These are phyloP conservation scores for Carpatolechia fugitivella DNA, from an alignment of 2,888 invertebrate species.

Conservation along the genomic window DNA sequence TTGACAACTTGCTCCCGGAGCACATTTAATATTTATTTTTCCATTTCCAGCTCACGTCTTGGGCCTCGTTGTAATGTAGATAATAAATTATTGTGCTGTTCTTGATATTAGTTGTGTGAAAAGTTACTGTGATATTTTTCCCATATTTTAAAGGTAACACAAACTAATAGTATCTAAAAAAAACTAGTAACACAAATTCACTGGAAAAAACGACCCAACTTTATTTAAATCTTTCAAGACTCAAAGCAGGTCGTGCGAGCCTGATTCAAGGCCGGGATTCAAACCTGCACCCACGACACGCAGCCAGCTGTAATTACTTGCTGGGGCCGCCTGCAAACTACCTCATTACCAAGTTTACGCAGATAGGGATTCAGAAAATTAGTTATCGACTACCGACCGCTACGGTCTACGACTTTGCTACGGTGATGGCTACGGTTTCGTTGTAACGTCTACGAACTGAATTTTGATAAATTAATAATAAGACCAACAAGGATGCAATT, in stretches of 20 bases:
- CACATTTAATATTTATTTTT: conserved; percentile 22
- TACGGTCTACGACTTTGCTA: no score
- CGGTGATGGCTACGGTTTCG: no score
- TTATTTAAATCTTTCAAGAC: background rate
- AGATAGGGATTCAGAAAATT: background rate
- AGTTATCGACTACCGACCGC: no score
- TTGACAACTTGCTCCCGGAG: background rate
- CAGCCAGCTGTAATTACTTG: background rate
- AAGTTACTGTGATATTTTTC: no score
- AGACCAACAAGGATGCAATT: no score
- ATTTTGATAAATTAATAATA: no score
- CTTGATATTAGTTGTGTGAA: background rate
- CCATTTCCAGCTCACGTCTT: conserved; percentile 18
- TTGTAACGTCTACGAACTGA: no score
- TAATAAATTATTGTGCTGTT: background rate
- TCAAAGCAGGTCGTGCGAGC: background rate
- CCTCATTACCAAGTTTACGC: background rate
- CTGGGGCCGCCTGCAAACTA: background rate
- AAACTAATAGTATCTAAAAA: no score
- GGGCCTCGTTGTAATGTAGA: background rate
- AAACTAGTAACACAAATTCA: no score
- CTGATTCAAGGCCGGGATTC: background rate
- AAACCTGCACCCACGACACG: background rate
- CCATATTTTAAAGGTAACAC: no score
- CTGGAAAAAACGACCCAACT: background rate